A percentile compares a stretch with the other conserved stretches of the same genome.
Evolutionary conservation across 2,888 invertebrate genomes (phyloP).

Genomic region (Alentia gelatinosa): DNA sequence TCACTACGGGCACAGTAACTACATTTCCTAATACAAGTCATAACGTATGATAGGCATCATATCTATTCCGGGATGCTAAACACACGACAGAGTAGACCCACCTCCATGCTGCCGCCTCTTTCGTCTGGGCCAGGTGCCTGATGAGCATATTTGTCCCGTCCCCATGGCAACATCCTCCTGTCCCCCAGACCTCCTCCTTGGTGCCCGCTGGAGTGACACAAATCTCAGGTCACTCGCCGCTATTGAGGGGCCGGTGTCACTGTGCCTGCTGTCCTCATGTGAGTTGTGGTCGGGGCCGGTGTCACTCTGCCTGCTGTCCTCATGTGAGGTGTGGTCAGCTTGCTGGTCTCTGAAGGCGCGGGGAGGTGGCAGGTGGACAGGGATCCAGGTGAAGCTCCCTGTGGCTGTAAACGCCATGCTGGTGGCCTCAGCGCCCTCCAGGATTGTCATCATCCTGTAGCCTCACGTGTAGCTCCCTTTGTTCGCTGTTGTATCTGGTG

Average conservation of each 20-base stretch:
- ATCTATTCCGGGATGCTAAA: no score
- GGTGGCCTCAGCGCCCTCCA: background rate
- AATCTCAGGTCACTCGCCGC: background rate
- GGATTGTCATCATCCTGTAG: background rate
- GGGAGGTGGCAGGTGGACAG: background rate
- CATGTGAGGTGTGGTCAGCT: background rate
- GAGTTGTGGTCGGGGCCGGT: background rate
- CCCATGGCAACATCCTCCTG: background rate
- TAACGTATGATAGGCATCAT: no score
- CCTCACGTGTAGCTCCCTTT: background rate
- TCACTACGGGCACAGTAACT: background rate
- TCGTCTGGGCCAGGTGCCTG: constrained; percentile 8
- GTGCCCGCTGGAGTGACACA: background rate
- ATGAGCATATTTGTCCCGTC: background rate
- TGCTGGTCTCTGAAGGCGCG: background rate
- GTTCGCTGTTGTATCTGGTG: background rate
- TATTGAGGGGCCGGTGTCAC: background rate
- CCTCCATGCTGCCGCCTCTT: constrained; percentile 1
- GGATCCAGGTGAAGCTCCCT: background rate
- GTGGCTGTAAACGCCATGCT: background rate
- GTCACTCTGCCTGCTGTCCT: no score
- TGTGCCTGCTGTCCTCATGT: background rate
- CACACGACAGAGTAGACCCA: no score
- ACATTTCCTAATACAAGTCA: no score
- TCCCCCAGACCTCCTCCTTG: background rate